Percentiles rank a stretch among this genome's conserved stretches.
phyloP scores from a whole-genome alignment of 2,888 invertebrate species.

The Fragum whitleyi region DNA sequence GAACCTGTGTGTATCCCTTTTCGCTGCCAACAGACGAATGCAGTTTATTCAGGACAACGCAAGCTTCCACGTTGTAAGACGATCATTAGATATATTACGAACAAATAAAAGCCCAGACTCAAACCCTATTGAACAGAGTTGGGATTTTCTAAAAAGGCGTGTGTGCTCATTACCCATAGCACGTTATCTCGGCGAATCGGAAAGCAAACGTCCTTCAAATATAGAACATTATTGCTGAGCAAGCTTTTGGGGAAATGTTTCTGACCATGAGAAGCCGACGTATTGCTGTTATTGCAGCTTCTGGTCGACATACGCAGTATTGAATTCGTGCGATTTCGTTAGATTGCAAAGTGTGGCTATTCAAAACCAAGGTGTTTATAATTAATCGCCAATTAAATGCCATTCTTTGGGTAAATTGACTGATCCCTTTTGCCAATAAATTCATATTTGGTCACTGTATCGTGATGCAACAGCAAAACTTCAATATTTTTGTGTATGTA shows the following conservation, averaged over 20 bases:
- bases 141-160: slow-evolving; percentile 31
- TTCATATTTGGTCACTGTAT: no score
- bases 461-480: no score
- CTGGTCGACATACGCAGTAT: slow-evolving; percentile 32
- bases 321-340: no score
- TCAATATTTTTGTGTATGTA: no score
- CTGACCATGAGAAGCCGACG: slow-evolving; percentile 27
- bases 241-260: slow-evolving; percentile 9
- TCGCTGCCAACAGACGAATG: slow-evolving; percentile 16
- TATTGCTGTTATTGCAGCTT: slow-evolving; percentile 32
- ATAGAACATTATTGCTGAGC: slow-evolving; percentile 20
- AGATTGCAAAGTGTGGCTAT: no score
- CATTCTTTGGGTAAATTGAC: no score
- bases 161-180: neutral
- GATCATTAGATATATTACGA: slow-evolving; percentile 1
- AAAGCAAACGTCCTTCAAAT: slow-evolving; percentile 7
- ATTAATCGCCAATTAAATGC: no score
- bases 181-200: slow-evolving; percentile 9
- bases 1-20: slow-evolving; percentile 5
- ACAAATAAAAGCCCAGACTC: slow-evolving; percentile 28
- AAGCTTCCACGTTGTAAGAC: slow-evolving; percentile 35
- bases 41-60: slow-evolving; percentile 36
- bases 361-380: no score
- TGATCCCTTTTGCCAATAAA: no score
- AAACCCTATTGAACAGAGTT: slow-evolving; percentile 38